Evolutionary conservation across 2,797 vertebrate genomes (phyloP).

Genomic region (Enteromius thamalakanensis): DNA sequence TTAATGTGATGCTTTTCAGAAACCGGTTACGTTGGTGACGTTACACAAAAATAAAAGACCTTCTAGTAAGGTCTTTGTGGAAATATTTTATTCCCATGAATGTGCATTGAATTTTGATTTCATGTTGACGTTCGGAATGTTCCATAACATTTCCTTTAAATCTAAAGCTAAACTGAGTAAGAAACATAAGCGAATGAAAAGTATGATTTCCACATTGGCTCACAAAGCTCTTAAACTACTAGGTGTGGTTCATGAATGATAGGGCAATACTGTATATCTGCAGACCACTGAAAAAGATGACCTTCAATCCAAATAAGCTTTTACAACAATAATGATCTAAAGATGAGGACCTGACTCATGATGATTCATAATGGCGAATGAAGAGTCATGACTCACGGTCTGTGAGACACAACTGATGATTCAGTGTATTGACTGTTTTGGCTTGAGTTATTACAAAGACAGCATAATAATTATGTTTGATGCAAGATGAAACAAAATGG

Average conservation of each 20-base stretch:
- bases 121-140: background rate
- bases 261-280: background rate
- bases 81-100: background rate
- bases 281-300: slow-evolving; percentile 3
- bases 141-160: background rate
- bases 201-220: background rate
- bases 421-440: slow-evolving; percentile 33
- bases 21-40: background rate
- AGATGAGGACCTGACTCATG: slow-evolving; percentile 30
- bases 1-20: slow-evolving; percentile 11
- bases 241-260: background rate
- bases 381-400: slow-evolving; percentile 27
- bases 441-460: slow-evolving; percentile 44
- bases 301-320: slow-evolving; percentile 39
- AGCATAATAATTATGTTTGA: slow-evolving; percentile 35
- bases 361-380: slow-evolving; percentile 13
- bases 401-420: slow-evolving; percentile 35
- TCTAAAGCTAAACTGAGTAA: background rate
- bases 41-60: background rate
- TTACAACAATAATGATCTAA: slow-evolving; percentile 29
- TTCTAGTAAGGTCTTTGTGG: background rate
- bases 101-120: background rate
- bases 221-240: background rate
- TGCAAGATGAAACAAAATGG: slow-evolving; percentile 9
- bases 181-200: background rate